A percentile compares a stretch with the other conserved stretches of the same genome.
phyloP scores from a whole-genome alignment of 35 echinoderm and acorn worm genomes.

The Amphiura filiformis region DNA sequence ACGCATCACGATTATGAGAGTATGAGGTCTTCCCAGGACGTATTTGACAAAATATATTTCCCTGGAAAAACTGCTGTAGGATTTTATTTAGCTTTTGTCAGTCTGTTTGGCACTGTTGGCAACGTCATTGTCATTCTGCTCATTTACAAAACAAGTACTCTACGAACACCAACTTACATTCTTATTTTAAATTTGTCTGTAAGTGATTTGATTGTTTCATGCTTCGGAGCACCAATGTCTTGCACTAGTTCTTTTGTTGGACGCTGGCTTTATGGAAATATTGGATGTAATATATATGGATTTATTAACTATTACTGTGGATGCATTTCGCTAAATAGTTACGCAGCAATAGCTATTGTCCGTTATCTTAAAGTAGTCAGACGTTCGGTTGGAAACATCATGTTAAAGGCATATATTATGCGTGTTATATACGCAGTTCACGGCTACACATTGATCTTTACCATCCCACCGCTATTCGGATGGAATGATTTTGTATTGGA shows the following conservation, averaged over 20 bases:
- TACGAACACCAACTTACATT: constrained; percentile 40
- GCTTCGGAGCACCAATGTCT: constrained; percentile 40
- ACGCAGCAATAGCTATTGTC: constrained; percentile 33
- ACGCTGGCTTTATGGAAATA: constrained; percentile 43
- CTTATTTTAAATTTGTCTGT: constrained; percentile 47
- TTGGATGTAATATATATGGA: constrained; percentile 37
- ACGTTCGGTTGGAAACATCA: not conserved
- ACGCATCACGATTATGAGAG: too few relatives aligned
- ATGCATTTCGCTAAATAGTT: constrained; percentile 52
- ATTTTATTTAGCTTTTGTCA: not conserved
- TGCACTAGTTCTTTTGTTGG: constrained; percentile 33
- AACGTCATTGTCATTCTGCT: constrained; percentile 34
- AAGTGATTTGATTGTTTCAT: constrained; percentile 41
- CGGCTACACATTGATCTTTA: constrained; percentile 25
- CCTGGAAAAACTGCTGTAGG: too few relatives aligned
- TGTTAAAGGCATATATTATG: not conserved
- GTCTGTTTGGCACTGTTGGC: constrained; percentile 8
- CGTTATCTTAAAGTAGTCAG: constrained; percentile 30
- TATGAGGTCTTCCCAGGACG: too few relatives aligned
- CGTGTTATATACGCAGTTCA: constrained; percentile 16
- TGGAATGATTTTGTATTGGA: constrained; percentile 49
- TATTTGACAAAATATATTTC: too few relatives aligned
- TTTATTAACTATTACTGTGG: constrained; percentile 69
- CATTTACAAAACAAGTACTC: constrained; percentile 16
- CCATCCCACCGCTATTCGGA: constrained; percentile 40